Percentiles rank a stretch among this genome's conserved stretches.
Evolutionary conservation across 2,113 vertebrate species (phyloP).

Genomic region (Platichthys flesus): DNA sequence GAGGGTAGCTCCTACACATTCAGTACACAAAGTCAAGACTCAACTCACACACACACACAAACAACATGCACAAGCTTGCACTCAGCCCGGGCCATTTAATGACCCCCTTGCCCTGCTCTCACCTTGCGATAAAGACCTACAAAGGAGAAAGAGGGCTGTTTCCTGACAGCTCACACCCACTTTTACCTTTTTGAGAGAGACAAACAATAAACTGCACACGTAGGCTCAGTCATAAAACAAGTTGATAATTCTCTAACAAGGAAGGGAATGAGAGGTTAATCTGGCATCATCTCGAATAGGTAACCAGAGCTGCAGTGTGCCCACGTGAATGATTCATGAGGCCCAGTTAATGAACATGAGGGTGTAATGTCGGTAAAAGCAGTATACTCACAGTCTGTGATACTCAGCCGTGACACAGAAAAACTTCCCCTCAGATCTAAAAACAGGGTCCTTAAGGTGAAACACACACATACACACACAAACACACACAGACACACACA

Average conservation of each 20-base stretch:
- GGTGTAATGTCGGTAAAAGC: constrained; percentile 41
- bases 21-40: constrained; percentile 6
- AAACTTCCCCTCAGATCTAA: constrained; percentile 41
- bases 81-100: constrained; percentile 53
- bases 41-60: constrained; percentile 18
- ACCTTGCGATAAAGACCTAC: constrained; percentile 72
- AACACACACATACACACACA: constrained; percentile 15
- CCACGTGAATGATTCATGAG: constrained; percentile 75
- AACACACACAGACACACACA: constrained; percentile 14
- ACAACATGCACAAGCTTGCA: constrained; percentile 22
- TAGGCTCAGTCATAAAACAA: constrained; percentile 26
- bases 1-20: constrained; percentile 37
- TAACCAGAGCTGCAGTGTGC: constrained; percentile 60
- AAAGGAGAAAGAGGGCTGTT: constrained; percentile 53
- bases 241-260: constrained; percentile 28
- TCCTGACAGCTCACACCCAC: constrained; percentile 71
- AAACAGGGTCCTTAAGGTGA: constrained; percentile 14
- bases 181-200: constrained; percentile 33
- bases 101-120: constrained; percentile 68
- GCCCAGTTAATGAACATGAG: constrained; percentile 68
- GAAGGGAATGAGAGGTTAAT: constrained; percentile 38
- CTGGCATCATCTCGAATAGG: constrained; percentile 48
- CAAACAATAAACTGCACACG: constrained; percentile 24
- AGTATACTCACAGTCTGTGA: constrained; percentile 66
- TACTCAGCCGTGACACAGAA: constrained; percentile 35